Base-by-base conservation (phyloP, 2,888 invertebrate species). In the Himalopsyche anomala region DNA sequence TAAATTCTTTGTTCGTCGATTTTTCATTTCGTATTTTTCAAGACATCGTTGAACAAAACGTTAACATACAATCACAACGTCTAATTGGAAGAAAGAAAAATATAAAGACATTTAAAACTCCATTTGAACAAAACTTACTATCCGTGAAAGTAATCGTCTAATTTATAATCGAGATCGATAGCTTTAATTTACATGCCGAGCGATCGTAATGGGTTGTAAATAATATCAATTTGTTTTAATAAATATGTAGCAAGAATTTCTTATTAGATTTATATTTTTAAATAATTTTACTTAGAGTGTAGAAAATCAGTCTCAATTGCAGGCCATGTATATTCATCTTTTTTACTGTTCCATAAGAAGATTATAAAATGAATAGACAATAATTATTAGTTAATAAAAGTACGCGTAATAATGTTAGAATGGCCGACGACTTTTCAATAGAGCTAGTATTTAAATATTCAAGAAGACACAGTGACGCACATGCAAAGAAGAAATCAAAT, bases 231-330 rank as follows among this genome's bases (percentile, higher is more conserved):
- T 62, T 62, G 11, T 62, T 62, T 62, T 19, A 62, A 62, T 62
- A 62, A 62, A 62, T 51, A 51, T 51, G 62, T 62, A 62, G 62
- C 62, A 28, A 62, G 62, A 62, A 62, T 62, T 62, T 62, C n/a
- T 62, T 19, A 62, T 8, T 62, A 62, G 62, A 62, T 62, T 62
- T 28, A 62, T 19, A 62, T 62, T 62, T 62, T 62, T 62, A 80
- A 80, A 80, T 80, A 62, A 62, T 19, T 85, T 84, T 87, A 87
- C 82, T 86, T 87, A 86, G 82, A 87, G 83, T 84, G 84, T 87
- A 87, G 91, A 92, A 92, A 92, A 93, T 93, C 93, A 93, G 93
- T 93, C 93, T 93, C 92, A 92, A 90, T 91, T 92, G 92, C 93
- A 93, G 93, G 93, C 93, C 93, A 91, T 92, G 15, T 51, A 91